Base-by-base conservation (phyloP, 2,888 invertebrate genomes). In the Anticlea derivata region DNA sequence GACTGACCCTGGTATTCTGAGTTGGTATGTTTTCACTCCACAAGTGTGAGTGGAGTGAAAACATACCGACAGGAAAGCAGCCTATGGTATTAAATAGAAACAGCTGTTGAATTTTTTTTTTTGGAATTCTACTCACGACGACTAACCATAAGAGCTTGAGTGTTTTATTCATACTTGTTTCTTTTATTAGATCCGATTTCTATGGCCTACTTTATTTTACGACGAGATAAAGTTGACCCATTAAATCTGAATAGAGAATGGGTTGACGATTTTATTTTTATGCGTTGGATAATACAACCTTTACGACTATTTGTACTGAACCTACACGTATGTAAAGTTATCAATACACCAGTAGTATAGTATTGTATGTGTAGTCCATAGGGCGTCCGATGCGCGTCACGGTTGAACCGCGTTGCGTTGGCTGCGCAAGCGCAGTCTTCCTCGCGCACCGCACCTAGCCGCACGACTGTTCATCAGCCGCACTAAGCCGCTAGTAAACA, bases 401-500 rank as follows among this genome's bases (percentile, higher is more conserved):
- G 47, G 35, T 23, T 23, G 13, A 34, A 22, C 11, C 27, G 57
- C 45, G 34, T 23, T n/a, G n/a, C 46, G 37, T 22, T 6, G 35
- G 2, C 11, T 27, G 41, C 45, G 43, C 57, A 23, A 8, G 49
- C 59, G 54, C 61, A 66, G 66, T 66, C 56, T 55, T 55, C 53
- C 48, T 39, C 61, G 61, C 63, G 65, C 58, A 35, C 33, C 57
- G 58, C 35, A 27, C 41, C 58, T 52, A 56, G 45, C 39, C 60
- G 58, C 60, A 60, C 66, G 61, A 50, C 30, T 31, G 37, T 11
- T 38, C 46, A 49, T 13, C 22, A 11, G 24, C n/a, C n/a, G n/a
- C n/a, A n/a, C n/a, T n/a, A 24, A 29, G 33, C 47, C 63, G 55
- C 68, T 67, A 67, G 68, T 70, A 78, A 83, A 79, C 78, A 78